phyloP scores from a whole-genome alignment of 2,888 invertebrate genomes.

The Dorcus parallelipipedus region DNA sequence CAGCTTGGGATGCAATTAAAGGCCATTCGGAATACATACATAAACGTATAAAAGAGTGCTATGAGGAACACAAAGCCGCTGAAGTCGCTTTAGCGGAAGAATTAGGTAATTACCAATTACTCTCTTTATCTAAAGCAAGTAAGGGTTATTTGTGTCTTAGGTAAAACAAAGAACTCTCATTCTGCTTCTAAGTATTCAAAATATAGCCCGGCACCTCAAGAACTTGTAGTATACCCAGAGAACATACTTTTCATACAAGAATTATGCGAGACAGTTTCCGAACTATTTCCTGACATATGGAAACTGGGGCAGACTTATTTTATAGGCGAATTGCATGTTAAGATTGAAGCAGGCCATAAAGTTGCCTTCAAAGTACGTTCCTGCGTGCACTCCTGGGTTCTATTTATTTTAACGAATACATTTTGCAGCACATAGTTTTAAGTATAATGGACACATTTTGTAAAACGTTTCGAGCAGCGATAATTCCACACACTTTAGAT shows the following conservation, averaged over 20 bases:
- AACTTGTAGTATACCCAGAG: slow-evolving; percentile 55
- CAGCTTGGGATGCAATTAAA: slow-evolving; percentile 93
- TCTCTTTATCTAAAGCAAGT: neutral
- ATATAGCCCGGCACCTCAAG: slow-evolving; percentile 34
- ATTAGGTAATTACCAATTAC: neutral
- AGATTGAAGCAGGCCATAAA: slow-evolving; percentile 69
- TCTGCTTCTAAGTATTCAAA: slow-evolving; percentile 41
- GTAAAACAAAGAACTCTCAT: slow-evolving; percentile 35
- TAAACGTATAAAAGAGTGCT: slow-evolving; percentile 61
- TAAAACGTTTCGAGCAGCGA: slow-evolving; percentile 67
- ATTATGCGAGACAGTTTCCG: slow-evolving; percentile 69
- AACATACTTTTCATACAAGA: slow-evolving; percentile 72
- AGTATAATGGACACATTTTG: slow-evolving; percentile 73
- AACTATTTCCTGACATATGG: slow-evolving; percentile 89
- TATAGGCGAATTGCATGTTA: slow-evolving; percentile 77
- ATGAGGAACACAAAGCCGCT: slow-evolving; percentile 59
- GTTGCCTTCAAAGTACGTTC: slow-evolving; percentile 69
- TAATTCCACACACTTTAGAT: slow-evolving; percentile 63
- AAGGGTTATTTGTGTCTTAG: slow-evolving; percentile 16
- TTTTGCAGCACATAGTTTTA: slow-evolving; percentile 70
- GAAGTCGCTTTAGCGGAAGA: slow-evolving; percentile 37
- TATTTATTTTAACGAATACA: neutral
- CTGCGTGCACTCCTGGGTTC: neutral
- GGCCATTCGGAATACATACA: slow-evolving; percentile 79
- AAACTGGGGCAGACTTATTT: slow-evolving; percentile 93